phyloP scores from a whole-genome alignment of 1,140 invertebrate genomes.

The Neodiprion lecontei region DNA sequence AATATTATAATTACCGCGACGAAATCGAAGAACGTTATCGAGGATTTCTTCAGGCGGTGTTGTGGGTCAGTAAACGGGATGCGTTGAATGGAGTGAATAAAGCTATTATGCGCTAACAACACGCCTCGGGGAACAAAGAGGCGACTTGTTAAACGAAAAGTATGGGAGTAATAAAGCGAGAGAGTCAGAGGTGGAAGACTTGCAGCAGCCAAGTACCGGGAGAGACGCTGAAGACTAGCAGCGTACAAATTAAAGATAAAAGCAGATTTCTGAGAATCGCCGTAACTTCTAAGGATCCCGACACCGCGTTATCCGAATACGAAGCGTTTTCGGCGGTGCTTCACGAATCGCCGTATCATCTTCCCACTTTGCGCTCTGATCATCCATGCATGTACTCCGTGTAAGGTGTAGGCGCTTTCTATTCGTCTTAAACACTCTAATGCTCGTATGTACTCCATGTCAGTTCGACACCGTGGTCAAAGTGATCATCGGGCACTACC shows the following conservation, averaged over 20 bases:
- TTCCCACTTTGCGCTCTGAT: no score
- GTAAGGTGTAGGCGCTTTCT: no score
- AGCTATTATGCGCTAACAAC: background rate
- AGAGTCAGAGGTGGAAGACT: background rate
- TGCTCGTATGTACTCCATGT: no score
- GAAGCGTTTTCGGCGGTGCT: no score
- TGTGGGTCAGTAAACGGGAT: background rate
- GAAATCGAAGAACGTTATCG: no score
- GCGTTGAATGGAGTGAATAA: background rate
- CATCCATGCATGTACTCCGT: no score
- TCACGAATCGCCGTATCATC: no score
- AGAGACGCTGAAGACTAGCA: background rate
- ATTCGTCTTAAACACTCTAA: no score
- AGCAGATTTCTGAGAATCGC: background rate
- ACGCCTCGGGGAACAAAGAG: background rate
- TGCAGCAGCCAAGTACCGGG: background rate
- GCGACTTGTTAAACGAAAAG: constrained; percentile 5
- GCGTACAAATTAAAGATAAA: background rate
- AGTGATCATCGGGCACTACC: no score
- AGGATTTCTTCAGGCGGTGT: no score
- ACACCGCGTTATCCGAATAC: background rate
- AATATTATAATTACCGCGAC: no score
- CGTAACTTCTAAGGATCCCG: background rate
- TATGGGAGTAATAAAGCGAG: background rate
- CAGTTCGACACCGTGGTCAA: no score